A percentile compares a stretch with the other conserved stretches of the same genome.
Conservation (phyloP, 2,113 vertebrate genomes). For the Drymodes brunneopygia region DNA sequence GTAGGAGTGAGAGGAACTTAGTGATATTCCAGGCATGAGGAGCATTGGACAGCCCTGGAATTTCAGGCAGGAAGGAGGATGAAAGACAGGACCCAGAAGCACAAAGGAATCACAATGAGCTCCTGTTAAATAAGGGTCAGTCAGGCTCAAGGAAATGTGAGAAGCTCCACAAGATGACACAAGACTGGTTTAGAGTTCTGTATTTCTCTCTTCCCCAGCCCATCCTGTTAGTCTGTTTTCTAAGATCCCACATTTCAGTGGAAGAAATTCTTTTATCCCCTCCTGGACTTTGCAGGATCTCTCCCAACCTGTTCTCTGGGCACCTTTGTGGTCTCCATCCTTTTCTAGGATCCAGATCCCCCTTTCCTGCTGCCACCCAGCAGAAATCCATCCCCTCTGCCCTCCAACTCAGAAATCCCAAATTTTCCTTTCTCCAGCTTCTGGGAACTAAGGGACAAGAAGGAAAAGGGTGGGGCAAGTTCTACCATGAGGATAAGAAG, state of each 20-base stretch:
- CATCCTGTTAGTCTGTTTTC: not conserved
- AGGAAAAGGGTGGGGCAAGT: not conserved
- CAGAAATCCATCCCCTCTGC: not conserved
- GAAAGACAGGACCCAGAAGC: not conserved
- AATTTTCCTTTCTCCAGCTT: not conserved
- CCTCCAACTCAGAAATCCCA: not conserved
- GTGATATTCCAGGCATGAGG: not conserved
- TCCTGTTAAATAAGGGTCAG: not conserved
- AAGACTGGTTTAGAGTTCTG: not conserved
- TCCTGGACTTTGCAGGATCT: not conserved
- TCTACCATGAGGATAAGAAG: not conserved
- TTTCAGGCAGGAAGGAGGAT: not conserved
- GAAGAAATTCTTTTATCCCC: not conserved
- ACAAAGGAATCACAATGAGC: not conserved
- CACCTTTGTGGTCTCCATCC: not conserved
- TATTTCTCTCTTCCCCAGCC: not conserved
- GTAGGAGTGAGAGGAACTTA: not conserved
- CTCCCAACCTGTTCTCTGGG: not conserved
- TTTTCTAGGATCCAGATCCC: not conserved
- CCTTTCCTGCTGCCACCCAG: not conserved
- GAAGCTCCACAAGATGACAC: not conserved
- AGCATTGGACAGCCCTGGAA: not conserved
- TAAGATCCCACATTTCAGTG: not conserved
- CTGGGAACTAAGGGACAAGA: not conserved
- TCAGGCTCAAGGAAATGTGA: not conserved